phyloP scores from a whole-genome alignment of 2,113 vertebrate species.

The Oncorhynchus masou region DNA sequence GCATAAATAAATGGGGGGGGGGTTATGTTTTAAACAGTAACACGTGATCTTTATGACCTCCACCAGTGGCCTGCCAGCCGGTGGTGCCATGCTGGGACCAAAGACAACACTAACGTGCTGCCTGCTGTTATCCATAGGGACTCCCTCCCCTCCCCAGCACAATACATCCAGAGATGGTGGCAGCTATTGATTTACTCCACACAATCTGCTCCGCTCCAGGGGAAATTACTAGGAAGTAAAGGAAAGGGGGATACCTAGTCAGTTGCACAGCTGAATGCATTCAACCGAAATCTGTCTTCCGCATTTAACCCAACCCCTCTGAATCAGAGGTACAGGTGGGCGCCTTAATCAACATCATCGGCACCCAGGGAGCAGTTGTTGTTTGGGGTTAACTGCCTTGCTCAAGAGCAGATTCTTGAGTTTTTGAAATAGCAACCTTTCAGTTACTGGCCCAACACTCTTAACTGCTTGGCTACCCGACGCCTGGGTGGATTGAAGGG shows the following conservation, averaged over 20 bases:
- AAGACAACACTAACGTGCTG: not conserved
- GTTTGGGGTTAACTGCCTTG: too few relatives aligned
- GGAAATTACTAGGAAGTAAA: not conserved
- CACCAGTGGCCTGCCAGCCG: conserved; percentile 28
- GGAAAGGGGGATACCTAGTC: too few relatives aligned
- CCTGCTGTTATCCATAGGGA: conserved; percentile 9
- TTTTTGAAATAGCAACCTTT: too few relatives aligned
- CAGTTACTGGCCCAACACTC: too few relatives aligned
- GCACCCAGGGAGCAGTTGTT: too few relatives aligned
- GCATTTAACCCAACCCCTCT: too few relatives aligned
- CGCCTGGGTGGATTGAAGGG: not conserved
- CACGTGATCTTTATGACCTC: conserved; percentile 40
- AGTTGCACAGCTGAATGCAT: too few relatives aligned
- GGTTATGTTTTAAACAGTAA: conserved; percentile 27
- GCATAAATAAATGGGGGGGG: conserved; percentile 39
- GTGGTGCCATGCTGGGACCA: not conserved
- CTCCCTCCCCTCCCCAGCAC: conserved; percentile 2
- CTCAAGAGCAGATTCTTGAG: too few relatives aligned
- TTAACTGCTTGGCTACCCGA: not conserved
- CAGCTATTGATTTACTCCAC: conserved; percentile 25
- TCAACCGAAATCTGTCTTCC: too few relatives aligned
- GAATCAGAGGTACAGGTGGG: too few relatives aligned
- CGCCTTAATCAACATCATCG: too few relatives aligned
- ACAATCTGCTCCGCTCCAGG: not conserved
- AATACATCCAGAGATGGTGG: not conserved